Conservation (phyloP, 1,140 invertebrate genomes). For the Physella acuta region DNA sequence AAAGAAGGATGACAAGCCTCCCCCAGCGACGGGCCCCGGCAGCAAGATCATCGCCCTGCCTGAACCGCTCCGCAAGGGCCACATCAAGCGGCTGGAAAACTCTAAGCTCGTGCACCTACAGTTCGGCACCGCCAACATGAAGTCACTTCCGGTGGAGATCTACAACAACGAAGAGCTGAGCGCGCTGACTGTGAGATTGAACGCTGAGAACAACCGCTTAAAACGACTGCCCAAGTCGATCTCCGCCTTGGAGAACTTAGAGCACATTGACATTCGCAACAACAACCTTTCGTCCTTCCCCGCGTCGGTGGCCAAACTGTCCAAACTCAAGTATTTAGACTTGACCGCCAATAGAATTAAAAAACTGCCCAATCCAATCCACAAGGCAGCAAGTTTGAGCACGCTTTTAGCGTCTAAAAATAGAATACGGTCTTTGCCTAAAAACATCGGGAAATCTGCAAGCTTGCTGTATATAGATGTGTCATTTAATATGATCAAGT, state of each 20-base stretch:
- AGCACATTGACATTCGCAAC: constrained; percentile 50
- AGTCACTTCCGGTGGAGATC: constrained; percentile 52
- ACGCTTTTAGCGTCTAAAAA: constrained; percentile 50
- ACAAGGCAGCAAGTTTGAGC: constrained; percentile 46
- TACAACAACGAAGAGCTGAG: constrained; percentile 55
- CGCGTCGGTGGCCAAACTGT: constrained; percentile 48
- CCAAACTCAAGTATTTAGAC: constrained; percentile 46
- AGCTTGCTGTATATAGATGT: constrained; percentile 45
- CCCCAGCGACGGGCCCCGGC: constrained; percentile 55
- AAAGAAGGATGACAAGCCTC: constrained; percentile 58
- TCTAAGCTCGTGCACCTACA: constrained; percentile 43
- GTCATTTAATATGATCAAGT: constrained; percentile 49
- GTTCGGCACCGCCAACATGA: constrained; percentile 50
- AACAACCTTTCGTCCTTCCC: constrained; percentile 50
- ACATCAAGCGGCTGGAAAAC: constrained; percentile 42
- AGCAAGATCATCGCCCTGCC: constrained; percentile 54
- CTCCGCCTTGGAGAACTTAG: constrained; percentile 42
- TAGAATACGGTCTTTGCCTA: constrained; percentile 47
- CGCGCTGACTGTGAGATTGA: constrained; percentile 42
- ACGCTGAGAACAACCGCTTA: constrained; percentile 53
- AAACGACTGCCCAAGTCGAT: constrained; percentile 51
- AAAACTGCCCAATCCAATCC: constrained; percentile 51
- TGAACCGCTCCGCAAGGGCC: constrained; percentile 43
- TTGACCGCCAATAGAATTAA: constrained; percentile 54
- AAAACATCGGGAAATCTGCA: constrained; percentile 51